Percentiles rank a stretch among this genome's conserved stretches.
These are phyloP conservation scores for Eupithecia insigniata DNA, from an alignment of 2,888 invertebrate genomes.

Conservation along the genomic window DNA sequence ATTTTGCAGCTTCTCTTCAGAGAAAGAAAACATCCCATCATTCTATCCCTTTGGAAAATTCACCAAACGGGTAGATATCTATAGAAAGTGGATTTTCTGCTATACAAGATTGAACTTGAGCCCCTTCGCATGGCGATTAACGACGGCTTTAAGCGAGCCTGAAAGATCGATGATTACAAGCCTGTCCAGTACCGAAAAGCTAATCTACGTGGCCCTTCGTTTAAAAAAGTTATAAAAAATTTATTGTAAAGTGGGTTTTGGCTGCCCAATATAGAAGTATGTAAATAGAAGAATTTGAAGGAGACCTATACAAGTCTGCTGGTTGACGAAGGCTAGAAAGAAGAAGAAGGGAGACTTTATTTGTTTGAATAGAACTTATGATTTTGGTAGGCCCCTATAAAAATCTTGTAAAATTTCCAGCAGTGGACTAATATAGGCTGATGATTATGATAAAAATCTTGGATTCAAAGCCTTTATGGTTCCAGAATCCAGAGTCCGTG, in stretches of 20 bases:
- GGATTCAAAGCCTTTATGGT: not conserved
- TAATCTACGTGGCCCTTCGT: not conserved
- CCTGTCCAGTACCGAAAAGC: not conserved
- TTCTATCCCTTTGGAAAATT: not conserved
- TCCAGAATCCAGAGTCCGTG: not conserved
- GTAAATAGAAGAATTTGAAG: too few species aligned
- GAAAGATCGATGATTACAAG: not conserved
- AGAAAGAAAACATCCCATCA: not conserved
- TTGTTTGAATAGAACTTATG: not conserved
- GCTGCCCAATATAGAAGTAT: too few species aligned
- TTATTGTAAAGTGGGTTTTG: not conserved
- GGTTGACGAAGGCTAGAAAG: too few species aligned
- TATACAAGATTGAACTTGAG: conserved; percentile 14
- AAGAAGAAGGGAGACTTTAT: too few species aligned
- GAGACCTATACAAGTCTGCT: too few species aligned
- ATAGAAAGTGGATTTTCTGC: conserved; percentile 1
- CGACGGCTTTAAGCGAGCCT: conserved; percentile 2
- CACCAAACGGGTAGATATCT: not conserved
- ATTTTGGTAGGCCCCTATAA: not conserved
- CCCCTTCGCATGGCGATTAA: conserved; percentile 9
- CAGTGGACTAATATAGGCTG: too few species aligned
- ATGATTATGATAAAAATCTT: too few species aligned
- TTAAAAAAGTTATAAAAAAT: not conserved
- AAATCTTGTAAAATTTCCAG: too few species aligned
- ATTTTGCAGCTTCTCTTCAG: not conserved